Conservation (phyloP, 2,888 invertebrate genomes). For the Pseudococcus longispinus region DNA sequence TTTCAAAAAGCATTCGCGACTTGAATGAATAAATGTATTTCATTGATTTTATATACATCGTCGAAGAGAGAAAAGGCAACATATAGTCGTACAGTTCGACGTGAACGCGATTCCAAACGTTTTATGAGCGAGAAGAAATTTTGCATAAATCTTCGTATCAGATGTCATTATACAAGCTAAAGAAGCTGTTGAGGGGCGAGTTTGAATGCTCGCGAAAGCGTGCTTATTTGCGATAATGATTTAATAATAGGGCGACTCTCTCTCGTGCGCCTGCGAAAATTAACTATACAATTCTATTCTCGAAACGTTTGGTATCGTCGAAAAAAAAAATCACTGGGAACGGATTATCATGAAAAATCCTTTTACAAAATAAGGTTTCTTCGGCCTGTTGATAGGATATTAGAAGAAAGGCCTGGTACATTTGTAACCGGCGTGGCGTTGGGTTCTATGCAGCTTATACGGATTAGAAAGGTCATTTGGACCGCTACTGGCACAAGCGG, state of each 20-base stretch:
- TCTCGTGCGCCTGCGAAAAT: background rate
- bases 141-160: slow-evolving; percentile 7
- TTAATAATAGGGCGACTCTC: background rate
- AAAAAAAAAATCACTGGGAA: slow-evolving; percentile 2
- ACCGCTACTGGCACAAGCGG: background rate
- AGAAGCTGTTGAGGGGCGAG: background rate
- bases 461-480: slow-evolving; percentile 38
- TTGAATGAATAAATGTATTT: slow-evolving; percentile 31
- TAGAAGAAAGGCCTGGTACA: slow-evolving; percentile 12
- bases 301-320: background rate
- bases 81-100: background rate
- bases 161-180: background rate
- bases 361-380: slow-evolving; percentile 15
- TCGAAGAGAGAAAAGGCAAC: background rate
- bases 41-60: slow-evolving; percentile 16
- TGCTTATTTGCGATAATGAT: slow-evolving; percentile 15
- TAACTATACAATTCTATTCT: background rate
- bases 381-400: slow-evolving; percentile 31
- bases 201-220: background rate
- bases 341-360: slow-evolving; percentile 28
- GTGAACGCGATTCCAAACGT: background rate
- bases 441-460: slow-evolving; percentile 21
- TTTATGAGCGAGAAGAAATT: background rate
- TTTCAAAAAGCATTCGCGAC: slow-evolving; percentile 29
- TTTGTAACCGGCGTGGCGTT: background rate